A percentile compares a stretch with the other conserved stretches of the same genome.
Conservation (phyloP, 1,140 invertebrate species). For the Sesamia nonagrioides region DNA sequence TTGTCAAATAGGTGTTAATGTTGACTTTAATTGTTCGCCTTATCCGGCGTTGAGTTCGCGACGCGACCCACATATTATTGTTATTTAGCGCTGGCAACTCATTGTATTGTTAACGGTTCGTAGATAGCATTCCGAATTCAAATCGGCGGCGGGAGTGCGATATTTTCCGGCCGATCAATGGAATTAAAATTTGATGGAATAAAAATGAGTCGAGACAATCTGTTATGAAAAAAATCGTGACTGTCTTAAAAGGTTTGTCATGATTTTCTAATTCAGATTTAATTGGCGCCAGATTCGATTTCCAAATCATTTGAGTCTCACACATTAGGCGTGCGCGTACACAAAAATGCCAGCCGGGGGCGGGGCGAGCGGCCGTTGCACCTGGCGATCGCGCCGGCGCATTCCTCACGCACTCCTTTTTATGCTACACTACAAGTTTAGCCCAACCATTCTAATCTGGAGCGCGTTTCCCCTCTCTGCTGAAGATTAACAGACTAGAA, state of each 20-base stretch:
- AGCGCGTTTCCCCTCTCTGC: slow-evolving; percentile 41
- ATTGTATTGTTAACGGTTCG: slow-evolving; percentile 74
- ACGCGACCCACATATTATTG: slow-evolving; percentile 72
- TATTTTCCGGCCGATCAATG: slow-evolving; percentile 41
- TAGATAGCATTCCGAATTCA: slow-evolving; percentile 58
- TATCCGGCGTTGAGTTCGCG: slow-evolving; percentile 70
- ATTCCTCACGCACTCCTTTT: slow-evolving; percentile 83
- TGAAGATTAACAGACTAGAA: slow-evolving; percentile 50
- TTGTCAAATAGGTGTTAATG: slow-evolving; percentile 60
- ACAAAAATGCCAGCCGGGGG: slow-evolving; percentile 74
- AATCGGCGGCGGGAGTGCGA: slow-evolving; percentile 16
- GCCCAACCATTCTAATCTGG: slow-evolving; percentile 64
- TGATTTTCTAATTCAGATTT: slow-evolving; percentile 44
- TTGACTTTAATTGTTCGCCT: slow-evolving; percentile 71
- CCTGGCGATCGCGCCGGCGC: slow-evolving; percentile 72
- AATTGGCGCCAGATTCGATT: slow-evolving; percentile 64
- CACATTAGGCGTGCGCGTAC: slow-evolving; percentile 65
- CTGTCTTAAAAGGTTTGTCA: slow-evolving; percentile 35
- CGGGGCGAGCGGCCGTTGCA: slow-evolving; percentile 76
- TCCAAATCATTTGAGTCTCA: slow-evolving; percentile 60
- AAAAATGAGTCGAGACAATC: slow-evolving; percentile 34
- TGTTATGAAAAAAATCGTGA: slow-evolving; percentile 39
- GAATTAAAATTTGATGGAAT: slow-evolving; percentile 23
- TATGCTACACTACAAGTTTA: slow-evolving; percentile 69
- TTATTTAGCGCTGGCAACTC: slow-evolving; percentile 64